These are phyloP conservation scores for Cydia splendana DNA, from an alignment of 1,140 invertebrate genomes.

Conservation along the genomic window DNA sequence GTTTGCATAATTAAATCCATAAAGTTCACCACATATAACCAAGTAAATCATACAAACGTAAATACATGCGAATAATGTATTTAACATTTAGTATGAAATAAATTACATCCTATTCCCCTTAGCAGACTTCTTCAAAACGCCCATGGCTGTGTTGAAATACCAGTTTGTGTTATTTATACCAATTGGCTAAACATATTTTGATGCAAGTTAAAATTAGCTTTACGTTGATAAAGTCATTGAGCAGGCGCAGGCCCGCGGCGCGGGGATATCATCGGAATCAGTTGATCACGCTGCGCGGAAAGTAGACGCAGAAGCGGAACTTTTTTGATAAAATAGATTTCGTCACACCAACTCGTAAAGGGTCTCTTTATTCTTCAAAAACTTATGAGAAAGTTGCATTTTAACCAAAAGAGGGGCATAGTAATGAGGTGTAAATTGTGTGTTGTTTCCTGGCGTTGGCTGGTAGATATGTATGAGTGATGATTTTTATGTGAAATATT, in stretches of 20 bases:
- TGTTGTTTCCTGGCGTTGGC: no score
- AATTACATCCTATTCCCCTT: background rate
- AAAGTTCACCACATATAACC: no score
- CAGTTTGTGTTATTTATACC: background rate
- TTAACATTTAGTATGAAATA: background rate
- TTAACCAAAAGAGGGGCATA: no score
- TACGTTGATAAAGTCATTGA: background rate
- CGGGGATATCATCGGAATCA: slow-evolving; percentile 6
- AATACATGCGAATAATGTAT: slow-evolving; percentile 2
- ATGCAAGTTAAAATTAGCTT: background rate
- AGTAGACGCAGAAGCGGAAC: background rate
- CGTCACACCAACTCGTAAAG: no score
- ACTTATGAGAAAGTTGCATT: no score
- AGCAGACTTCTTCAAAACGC: background rate
- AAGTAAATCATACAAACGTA: background rate
- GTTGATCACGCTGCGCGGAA: background rate
- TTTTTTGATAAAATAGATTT: background rate
- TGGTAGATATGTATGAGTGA: no score
- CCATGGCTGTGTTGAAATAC: background rate
- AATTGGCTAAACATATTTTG: slow-evolving; percentile 6
- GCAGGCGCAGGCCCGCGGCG: background rate
- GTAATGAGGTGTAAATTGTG: no score
- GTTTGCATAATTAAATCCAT: no score
- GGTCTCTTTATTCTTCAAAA: no score
- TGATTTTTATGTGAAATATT: no score